Conservation (phyloP, 2,797 vertebrate genomes). For the Gobionotothen gibberifrons region DNA sequence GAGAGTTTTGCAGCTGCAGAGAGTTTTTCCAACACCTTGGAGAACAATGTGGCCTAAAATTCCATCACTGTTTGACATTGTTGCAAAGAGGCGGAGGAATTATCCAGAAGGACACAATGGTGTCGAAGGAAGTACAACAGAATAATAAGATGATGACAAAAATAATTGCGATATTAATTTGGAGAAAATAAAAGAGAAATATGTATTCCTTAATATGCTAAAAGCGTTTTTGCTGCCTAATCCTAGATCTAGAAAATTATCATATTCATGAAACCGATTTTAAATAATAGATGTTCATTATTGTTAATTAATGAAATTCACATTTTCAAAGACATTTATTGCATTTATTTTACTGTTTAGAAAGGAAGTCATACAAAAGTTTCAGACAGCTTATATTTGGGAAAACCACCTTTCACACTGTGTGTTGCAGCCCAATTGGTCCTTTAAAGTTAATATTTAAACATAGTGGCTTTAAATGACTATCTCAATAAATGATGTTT, state of each 20-base stretch:
- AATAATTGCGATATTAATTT: conserved; percentile 8
- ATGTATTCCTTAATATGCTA: conserved; percentile 7
- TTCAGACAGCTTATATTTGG: not conserved
- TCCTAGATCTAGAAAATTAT: too few relatives aligned
- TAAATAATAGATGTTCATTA: not conserved
- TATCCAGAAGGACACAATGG: conserved; percentile 28
- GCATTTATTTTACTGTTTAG: not conserved
- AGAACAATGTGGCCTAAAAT: conserved; percentile 44
- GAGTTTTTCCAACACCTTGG: conserved; percentile 40
- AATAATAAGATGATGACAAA: conserved; percentile 14
- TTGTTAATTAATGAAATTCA: conserved; percentile 5
- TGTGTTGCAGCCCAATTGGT: not conserved
- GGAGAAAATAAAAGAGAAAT: not conserved
- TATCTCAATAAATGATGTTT: not conserved
- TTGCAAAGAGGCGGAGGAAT: conserved; percentile 44
- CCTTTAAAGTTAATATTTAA: not conserved
- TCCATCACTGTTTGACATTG: conserved; percentile 53
- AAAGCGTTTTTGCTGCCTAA: not conserved
- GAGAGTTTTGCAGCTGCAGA: too few relatives aligned
- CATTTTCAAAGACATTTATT: not conserved
- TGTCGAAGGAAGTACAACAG: conserved; percentile 16
- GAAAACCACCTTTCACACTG: not conserved
- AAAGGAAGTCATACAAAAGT: not conserved
- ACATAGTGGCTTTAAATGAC: not conserved
- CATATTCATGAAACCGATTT: not conserved